Evolutionary conservation across 2,888 invertebrate species (phyloP).

Genomic region (Chymomyza caudatula): DNA sequence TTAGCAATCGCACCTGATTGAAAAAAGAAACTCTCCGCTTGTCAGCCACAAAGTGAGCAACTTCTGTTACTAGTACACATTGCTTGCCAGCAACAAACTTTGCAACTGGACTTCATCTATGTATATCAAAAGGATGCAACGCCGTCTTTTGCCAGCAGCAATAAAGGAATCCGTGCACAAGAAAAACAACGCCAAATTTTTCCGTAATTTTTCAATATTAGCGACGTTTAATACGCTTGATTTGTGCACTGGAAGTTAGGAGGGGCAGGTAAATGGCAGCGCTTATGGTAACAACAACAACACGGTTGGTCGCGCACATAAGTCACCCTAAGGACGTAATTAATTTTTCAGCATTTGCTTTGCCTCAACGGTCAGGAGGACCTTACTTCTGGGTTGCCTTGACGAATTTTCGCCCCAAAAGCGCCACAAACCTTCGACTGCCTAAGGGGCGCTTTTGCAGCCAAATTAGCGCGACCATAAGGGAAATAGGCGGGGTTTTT

Average conservation of each 20-base stretch:
- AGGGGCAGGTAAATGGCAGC: conserved; percentile 17
- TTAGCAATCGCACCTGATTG: not conserved
- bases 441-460: conserved; percentile 46
- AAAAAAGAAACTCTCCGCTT: not conserved
- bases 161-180: conserved; percentile 15
- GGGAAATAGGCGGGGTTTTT: not conserved
- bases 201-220: conserved; percentile 66
- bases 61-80: not conserved
- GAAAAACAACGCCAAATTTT: not conserved
- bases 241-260: conserved; percentile 42
- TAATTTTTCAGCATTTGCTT: conserved; percentile 76
- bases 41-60: not conserved
- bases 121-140: conserved; percentile 7
- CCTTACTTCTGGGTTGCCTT: conserved; percentile 50
- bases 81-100: not conserved
- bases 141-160: not conserved
- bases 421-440: conserved; percentile 25
- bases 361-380: not conserved
- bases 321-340: conserved; percentile 75
- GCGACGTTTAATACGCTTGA: conserved; percentile 67
- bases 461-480: conserved; percentile 62
- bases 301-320: conserved; percentile 42
- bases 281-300: conserved; percentile 15
- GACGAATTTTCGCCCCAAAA: conserved; percentile 62
- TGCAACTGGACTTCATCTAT: conserved; percentile 3